Percentiles rank a stretch among this genome's conserved stretches.
phyloP scores from a whole-genome alignment of 2,113 vertebrate genomes.

The Seriola aureovittata region DNA sequence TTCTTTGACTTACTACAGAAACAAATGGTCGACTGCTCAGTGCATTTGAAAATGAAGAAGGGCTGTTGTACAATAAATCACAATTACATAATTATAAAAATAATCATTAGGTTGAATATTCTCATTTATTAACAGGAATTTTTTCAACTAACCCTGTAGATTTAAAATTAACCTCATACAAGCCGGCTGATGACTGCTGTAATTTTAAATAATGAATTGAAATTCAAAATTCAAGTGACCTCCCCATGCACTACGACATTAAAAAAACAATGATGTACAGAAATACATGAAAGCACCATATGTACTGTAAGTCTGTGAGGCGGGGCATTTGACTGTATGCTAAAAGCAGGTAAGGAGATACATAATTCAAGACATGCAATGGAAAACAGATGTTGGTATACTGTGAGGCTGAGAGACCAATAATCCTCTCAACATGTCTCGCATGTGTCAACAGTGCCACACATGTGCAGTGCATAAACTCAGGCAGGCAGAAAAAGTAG shows the following conservation, averaged over 20 bases:
- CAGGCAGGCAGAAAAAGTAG: neutral
- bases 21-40: neutral
- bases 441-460: slow-evolving; percentile 14
- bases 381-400: slow-evolving; percentile 54
- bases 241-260: neutral
- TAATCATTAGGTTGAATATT: neutral
- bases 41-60: neutral
- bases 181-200: neutral
- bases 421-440: slow-evolving; percentile 23
- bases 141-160: neutral
- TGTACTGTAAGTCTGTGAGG: slow-evolving; percentile 18
- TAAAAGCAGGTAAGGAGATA: slow-evolving; percentile 53
- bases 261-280: neutral
- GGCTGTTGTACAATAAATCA: neutral
- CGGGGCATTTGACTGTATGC: neutral
- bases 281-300: neutral
- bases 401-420: slow-evolving; percentile 19
- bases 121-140: neutral
- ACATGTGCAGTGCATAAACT: neutral
- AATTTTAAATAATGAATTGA: slow-evolving; percentile 15
- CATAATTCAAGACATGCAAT: slow-evolving; percentile 41
- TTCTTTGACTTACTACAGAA: neutral
- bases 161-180: neutral
- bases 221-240: slow-evolving; percentile 7
- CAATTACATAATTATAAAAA: neutral